phyloP scores from a whole-genome alignment of 2,797 vertebrate species.

The Sebastes itinus region DNA sequence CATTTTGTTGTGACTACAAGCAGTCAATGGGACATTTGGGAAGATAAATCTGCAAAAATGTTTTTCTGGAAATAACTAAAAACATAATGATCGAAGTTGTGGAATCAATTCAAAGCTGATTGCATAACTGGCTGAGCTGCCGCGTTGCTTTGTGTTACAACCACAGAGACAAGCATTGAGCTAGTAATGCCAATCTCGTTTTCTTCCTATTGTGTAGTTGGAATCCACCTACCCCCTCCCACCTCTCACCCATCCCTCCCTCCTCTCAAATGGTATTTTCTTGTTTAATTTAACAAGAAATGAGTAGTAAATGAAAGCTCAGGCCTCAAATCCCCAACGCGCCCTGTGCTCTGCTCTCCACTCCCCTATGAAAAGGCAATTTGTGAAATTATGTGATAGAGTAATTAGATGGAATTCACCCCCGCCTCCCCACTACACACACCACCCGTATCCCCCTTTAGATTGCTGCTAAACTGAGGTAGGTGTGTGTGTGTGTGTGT shows the following conservation, averaged over 20 bases:
- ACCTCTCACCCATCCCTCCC: constrained; percentile 20
- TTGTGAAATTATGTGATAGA: constrained; percentile 99
- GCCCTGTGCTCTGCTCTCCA: constrained; percentile 92
- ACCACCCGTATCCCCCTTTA: constrained; percentile 71
- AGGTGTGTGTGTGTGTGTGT: not conserved
- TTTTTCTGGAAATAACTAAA: not conserved
- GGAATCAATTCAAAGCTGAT: not conserved
- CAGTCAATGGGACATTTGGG: not conserved
- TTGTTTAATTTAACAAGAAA: constrained; percentile 99
- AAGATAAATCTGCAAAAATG: not conserved
- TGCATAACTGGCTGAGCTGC: not conserved
- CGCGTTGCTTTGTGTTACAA: constrained; percentile 8
- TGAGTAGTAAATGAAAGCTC: constrained; percentile 95
- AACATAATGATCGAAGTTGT: not conserved
- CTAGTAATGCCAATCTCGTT: constrained; percentile 14
- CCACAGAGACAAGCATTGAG: constrained; percentile 3
- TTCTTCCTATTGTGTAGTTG: constrained; percentile 54
- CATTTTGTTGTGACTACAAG: not conserved
- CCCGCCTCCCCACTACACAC: constrained; percentile 48
- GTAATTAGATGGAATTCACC: constrained; percentile 97
- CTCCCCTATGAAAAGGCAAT: constrained; percentile 98
- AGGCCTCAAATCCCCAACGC: constrained; percentile 90
- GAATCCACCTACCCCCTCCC: constrained; percentile 27
- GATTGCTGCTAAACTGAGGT: constrained; percentile 87
- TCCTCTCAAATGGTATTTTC: constrained; percentile 89